Conservation (phyloP, 92 coral and sea anemone genomes). For the Bergia sp. region DNA sequence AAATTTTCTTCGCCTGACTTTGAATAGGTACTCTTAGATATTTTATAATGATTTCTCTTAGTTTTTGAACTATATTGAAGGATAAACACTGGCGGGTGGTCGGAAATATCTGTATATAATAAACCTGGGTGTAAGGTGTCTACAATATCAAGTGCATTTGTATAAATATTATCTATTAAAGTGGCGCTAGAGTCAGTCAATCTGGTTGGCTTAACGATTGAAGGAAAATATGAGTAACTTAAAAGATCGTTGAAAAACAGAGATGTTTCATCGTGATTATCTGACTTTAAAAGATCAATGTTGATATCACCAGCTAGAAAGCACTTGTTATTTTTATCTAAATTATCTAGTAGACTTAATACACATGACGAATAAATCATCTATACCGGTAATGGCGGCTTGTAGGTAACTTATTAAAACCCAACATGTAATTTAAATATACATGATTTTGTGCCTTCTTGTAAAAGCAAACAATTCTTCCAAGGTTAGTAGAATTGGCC, state of each 20-base stretch:
- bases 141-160: conserved; percentile 23
- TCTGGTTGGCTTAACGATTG: conserved; percentile 21
- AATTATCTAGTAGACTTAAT: too few species aligned
- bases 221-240: conserved; percentile 2
- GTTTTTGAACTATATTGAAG: conserved; percentile 3
- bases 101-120: too few species aligned
- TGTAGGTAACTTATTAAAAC: background rate
- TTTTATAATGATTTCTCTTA: conserved; percentile 6
- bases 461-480: too few species aligned
- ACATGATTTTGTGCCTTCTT: too few species aligned
- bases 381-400: background rate
- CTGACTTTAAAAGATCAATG: background rate
- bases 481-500: too few species aligned
- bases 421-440: too few species aligned
- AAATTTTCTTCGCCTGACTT: background rate
- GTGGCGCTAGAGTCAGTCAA: conserved; percentile 23
- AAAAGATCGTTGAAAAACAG: conserved; percentile 14
- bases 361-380: background rate
- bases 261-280: background rate
- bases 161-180: conserved; percentile 8
- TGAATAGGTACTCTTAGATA: conserved; percentile 7
- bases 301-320: background rate
- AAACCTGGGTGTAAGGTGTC: conserved; percentile 15
- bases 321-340: background rate
- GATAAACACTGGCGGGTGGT: conserved; percentile 20